phyloP scores from a whole-genome alignment of 1,140 invertebrate species.

The Latrodectus geometricus region DNA sequence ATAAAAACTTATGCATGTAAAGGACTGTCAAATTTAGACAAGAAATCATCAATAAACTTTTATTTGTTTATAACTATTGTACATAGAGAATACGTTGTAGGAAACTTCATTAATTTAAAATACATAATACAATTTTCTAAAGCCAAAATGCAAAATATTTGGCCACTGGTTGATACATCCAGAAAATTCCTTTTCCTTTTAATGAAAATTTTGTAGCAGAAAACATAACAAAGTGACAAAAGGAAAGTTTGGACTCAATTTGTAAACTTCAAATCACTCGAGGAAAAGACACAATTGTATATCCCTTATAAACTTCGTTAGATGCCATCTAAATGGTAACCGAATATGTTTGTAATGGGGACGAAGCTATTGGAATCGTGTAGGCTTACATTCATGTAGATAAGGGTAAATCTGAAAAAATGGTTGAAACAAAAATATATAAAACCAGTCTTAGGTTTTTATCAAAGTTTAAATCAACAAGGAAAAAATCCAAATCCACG shows the following conservation, averaged over 20 bases:
- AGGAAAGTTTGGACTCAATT: background rate
- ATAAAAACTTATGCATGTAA: too few species aligned
- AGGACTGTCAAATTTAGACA: too few species aligned
- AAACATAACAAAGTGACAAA: background rate
- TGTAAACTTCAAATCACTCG: constrained; percentile 26
- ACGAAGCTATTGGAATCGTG: constrained; percentile 30
- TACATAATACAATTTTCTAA: background rate
- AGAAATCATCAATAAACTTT: too few species aligned
- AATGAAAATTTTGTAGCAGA: background rate
- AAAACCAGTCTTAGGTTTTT: constrained; percentile 47
- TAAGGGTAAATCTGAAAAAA: constrained; percentile 31
- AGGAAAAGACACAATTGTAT: background rate
- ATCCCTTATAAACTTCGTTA: constrained; percentile 32
- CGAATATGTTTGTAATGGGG: constrained; percentile 44
- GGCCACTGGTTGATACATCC: too few species aligned
- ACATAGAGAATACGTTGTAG: too few species aligned
- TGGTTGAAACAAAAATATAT: constrained; percentile 22
- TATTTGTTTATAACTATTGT: too few species aligned
- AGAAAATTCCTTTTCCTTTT: too few species aligned
- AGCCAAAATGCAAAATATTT: background rate
- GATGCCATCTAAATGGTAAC: constrained; percentile 25
- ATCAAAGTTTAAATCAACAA: constrained; percentile 59
- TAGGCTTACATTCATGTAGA: constrained; percentile 54
- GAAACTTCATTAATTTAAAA: too few species aligned
- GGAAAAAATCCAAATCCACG: constrained; percentile 56